phyloP scores from a whole-genome alignment of 2,113 vertebrate species.

The Collichthys lucidus region DNA sequence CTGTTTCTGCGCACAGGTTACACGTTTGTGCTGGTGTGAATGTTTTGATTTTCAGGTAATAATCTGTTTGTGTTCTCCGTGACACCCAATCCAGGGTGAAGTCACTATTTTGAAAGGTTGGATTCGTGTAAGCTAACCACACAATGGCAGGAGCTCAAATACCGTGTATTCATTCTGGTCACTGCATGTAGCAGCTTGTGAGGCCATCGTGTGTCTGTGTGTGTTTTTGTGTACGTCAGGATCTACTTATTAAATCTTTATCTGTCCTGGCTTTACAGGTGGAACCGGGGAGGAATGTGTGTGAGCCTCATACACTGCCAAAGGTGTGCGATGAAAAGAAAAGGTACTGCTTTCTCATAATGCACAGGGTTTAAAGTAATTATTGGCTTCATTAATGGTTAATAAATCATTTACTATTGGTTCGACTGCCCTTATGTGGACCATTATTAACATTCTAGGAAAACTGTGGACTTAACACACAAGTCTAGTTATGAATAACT shows the following conservation, averaged over 20 bases:
- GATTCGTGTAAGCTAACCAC: conserved; percentile 87
- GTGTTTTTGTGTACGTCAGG: conserved; percentile 22
- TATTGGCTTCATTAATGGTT: not conserved
- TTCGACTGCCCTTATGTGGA: not conserved
- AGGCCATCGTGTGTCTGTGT: conserved; percentile 51
- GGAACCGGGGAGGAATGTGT: conserved; percentile 1
- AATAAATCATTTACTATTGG: not conserved
- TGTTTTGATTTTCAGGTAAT: conserved; percentile 73
- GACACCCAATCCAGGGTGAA: conserved; percentile 72
- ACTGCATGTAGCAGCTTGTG: conserved; percentile 82
- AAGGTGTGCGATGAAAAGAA: not conserved
- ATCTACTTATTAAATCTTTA: conserved; percentile 44
- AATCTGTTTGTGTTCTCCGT: conserved; percentile 82
- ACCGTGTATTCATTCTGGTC: conserved; percentile 83
- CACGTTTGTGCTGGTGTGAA: conserved; percentile 51
- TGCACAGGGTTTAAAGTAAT: not conserved
- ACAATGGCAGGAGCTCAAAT: conserved; percentile 89
- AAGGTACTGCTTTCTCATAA: not conserved
- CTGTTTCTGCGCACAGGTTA: conserved; percentile 11
- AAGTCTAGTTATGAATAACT: not conserved
- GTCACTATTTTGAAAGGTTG: conserved; percentile 76
- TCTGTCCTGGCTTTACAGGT: conserved; percentile 26
- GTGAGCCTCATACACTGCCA: not conserved
- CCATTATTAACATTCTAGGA: not conserved
- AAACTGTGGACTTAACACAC: not conserved